Conservation (phyloP, 2,113 vertebrate species). For the Spheniscus mendiculus region DNA sequence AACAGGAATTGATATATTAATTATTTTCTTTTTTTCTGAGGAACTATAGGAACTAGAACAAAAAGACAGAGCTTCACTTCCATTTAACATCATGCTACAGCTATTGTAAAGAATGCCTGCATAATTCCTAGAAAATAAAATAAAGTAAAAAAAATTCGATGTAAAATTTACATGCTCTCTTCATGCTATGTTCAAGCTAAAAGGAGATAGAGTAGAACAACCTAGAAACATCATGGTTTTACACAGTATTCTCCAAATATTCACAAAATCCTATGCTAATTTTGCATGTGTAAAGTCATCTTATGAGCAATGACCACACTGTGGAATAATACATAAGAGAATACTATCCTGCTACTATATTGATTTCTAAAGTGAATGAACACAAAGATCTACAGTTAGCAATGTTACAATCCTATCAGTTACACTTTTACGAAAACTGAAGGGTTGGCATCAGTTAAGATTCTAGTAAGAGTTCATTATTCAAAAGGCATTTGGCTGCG, state of each 20-base stretch:
- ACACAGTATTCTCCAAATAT: not conserved
- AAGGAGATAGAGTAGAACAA: not conserved
- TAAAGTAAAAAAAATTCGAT: not conserved
- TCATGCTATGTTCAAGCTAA: not conserved
- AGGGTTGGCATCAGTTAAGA: not conserved
- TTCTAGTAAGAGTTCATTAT: not conserved
- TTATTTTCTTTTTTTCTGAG: not conserved
- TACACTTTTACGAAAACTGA: not conserved
- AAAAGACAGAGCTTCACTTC: not conserved
- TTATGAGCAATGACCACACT: not conserved
- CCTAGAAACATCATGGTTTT: not conserved
- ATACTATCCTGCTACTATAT: not conserved
- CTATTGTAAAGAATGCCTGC: not conserved
- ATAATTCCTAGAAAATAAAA: not conserved
- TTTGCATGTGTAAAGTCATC: not conserved
- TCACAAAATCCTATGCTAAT: not conserved
- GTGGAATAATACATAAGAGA: not conserved
- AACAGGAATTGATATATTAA: not conserved
- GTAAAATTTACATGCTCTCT: not conserved
- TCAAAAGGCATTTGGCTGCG: constrained; percentile 4
- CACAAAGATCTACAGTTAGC: not conserved
- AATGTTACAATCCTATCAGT: not conserved
- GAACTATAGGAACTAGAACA: not conserved
- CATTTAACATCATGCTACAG: not conserved
- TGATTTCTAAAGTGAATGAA: not conserved